These are phyloP conservation scores for Dasyornis broadbenti DNA, from an alignment of 2,113 vertebrate species.

Conservation along the genomic window DNA sequence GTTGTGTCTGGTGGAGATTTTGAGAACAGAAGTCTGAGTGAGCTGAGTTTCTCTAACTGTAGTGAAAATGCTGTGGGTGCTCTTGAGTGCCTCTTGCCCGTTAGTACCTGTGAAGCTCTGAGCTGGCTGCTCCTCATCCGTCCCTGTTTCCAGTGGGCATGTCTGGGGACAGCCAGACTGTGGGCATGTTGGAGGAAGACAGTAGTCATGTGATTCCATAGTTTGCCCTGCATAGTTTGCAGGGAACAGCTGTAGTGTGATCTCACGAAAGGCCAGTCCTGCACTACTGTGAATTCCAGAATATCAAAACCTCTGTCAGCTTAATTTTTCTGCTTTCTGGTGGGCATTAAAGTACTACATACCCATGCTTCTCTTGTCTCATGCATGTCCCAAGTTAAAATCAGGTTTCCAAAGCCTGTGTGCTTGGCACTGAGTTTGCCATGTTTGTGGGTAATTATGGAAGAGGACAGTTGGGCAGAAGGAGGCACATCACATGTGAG, in stretches of 20 bases:
- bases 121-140: rapidly evolving
- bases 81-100: not conserved
- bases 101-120: rapidly evolving
- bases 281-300: not conserved
- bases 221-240: not conserved
- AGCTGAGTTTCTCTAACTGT: not conserved
- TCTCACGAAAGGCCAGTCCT: not conserved
- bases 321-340: not conserved
- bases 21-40: not conserved
- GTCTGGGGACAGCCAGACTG: not conserved
- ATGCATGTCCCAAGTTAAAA: not conserved
- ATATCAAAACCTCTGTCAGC: not conserved
- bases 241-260: not conserved
- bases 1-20: rapidly evolving
- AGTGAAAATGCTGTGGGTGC: not conserved
- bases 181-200: not conserved
- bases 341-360: not conserved
- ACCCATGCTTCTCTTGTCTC: not conserved
- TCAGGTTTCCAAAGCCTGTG: not conserved
- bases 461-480: not conserved
- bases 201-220: not conserved
- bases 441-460: not conserved
- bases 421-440: not conserved
- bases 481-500: not conserved
- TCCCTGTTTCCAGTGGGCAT: not conserved